phyloP scores from a whole-genome alignment of 2,113 vertebrate genomes.

The Eubucco bourcierii region DNA sequence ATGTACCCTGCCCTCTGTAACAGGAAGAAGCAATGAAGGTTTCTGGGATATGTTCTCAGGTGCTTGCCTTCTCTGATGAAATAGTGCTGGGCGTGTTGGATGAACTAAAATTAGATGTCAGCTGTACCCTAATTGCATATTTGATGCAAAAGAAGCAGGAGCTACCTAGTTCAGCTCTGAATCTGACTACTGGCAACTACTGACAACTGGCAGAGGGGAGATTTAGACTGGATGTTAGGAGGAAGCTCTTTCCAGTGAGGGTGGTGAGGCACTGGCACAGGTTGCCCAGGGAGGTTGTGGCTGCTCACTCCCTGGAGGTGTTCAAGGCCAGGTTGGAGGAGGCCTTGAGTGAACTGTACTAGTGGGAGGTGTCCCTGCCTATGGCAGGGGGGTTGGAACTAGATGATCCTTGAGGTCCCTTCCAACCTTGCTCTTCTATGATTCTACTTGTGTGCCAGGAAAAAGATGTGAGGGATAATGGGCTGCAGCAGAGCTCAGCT shows the following conservation, averaged over 20 bases:
- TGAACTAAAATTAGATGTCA: neutral
- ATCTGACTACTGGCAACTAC: neutral
- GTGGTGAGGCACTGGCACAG: no score
- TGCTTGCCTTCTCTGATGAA: neutral
- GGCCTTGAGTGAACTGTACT: no score
- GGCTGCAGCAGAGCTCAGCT: neutral
- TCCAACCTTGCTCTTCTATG: no score
- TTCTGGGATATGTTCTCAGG: neutral
- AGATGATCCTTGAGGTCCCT: no score
- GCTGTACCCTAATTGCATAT: neutral
- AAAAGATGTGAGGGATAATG: neutral
- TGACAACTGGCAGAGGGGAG: no score
- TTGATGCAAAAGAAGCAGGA: neutral
- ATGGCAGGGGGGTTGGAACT: no score
- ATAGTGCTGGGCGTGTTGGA: neutral
- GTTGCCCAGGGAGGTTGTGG: no score
- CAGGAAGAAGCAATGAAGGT: neutral
- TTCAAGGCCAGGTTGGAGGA: no score
- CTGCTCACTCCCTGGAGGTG: no score
- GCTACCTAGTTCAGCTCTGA: neutral
- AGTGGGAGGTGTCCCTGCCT: no score
- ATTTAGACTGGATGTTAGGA: no score
- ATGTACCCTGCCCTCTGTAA: rapidly evolving
- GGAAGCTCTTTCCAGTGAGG: no score
- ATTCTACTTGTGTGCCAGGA: neutral